phyloP scores from a whole-genome alignment of 37 sponge, comb jelly and placozoan genomes.

The Halisarca cf. caerulea region DNA sequence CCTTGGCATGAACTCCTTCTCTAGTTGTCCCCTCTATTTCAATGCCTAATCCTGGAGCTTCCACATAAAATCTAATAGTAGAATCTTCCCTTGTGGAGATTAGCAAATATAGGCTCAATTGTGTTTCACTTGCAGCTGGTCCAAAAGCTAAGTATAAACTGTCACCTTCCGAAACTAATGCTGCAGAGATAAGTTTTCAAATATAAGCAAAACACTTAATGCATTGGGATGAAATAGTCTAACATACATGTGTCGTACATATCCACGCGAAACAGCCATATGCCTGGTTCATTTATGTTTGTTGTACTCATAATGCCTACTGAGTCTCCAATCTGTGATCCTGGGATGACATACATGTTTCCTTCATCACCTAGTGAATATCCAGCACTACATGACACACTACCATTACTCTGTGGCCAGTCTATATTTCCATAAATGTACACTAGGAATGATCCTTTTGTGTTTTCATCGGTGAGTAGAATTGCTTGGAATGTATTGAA shows the following conservation, averaged over 20 bases:
- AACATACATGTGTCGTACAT: neutral
- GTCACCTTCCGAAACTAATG: neutral
- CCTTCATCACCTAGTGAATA: slow-evolving; percentile 19
- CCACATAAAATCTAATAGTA: neutral
- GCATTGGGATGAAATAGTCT: neutral
- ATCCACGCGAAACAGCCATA: slow-evolving; percentile 42
- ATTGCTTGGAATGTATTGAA: neutral
- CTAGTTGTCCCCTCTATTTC: neutral
- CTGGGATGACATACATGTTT: slow-evolving; percentile 19
- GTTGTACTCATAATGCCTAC: neutral
- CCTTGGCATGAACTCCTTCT: neutral
- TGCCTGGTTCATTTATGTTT: slow-evolving; percentile 42
- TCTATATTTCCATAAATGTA: neutral
- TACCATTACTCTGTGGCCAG: neutral
- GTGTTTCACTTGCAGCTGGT: neutral
- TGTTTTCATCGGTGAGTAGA: neutral
- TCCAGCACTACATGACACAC: neutral
- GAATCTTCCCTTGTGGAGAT: neutral
- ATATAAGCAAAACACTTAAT: no score
- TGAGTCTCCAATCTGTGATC: slow-evolving; percentile 26
- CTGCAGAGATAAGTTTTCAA: neutral
- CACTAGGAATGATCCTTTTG: neutral
- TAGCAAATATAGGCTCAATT: neutral
- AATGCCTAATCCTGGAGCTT: slow-evolving; percentile 5
- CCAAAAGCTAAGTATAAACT: neutral